These are phyloP conservation scores for Lasiommata megera DNA, from an alignment of 2,888 invertebrate genomes.

Conservation along the genomic window DNA sequence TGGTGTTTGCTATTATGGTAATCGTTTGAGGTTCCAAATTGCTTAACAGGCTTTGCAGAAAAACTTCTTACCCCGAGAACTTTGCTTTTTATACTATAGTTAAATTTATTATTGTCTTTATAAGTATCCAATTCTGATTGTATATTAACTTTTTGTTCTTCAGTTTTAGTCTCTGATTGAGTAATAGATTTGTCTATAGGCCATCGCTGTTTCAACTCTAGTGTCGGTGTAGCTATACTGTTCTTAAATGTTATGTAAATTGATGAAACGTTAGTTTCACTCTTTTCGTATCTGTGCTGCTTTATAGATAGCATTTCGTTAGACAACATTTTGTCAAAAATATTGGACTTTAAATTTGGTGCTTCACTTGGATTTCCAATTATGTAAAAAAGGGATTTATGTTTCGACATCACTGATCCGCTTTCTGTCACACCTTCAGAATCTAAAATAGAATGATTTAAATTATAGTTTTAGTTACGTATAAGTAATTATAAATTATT, in stretches of 20 bases:
- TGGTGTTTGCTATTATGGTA: slow-evolving; percentile 27
- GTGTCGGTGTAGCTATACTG: slow-evolving; percentile 46
- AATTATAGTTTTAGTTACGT: not conserved
- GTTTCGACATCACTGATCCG: slow-evolving; percentile 13
- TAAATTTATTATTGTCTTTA: slow-evolving; percentile 9
- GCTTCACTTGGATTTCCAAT: slow-evolving; percentile 24
- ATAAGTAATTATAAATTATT: not conserved
- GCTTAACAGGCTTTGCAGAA: slow-evolving; percentile 4
- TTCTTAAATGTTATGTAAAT: slow-evolving; percentile 39
- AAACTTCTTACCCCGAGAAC: slow-evolving; percentile 58
- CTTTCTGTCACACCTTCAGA: not conserved
- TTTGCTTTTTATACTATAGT: slow-evolving; percentile 42
- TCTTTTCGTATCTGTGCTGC: slow-evolving; percentile 50
- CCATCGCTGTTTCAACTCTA: slow-evolving; percentile 59
- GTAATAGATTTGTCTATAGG: slow-evolving; percentile 45
- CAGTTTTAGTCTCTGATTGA: slow-evolving; percentile 20
- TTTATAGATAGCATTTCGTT: slow-evolving; percentile 63
- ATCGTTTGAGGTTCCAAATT: slow-evolving; percentile 8
- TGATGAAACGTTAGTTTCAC: slow-evolving; percentile 37
- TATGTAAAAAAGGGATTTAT: slow-evolving; percentile 4
- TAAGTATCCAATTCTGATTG: not conserved
- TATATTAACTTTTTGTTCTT: slow-evolving; percentile 15
- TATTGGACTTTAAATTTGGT: slow-evolving; percentile 52
- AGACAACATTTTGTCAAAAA: slow-evolving; percentile 60
- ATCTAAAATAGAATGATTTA: slow-evolving; percentile 22